A percentile compares a stretch with the other conserved stretches of the same genome.
phyloP scores from a whole-genome alignment of 2,113 vertebrate species.

The Carollia perspicillata region DNA sequence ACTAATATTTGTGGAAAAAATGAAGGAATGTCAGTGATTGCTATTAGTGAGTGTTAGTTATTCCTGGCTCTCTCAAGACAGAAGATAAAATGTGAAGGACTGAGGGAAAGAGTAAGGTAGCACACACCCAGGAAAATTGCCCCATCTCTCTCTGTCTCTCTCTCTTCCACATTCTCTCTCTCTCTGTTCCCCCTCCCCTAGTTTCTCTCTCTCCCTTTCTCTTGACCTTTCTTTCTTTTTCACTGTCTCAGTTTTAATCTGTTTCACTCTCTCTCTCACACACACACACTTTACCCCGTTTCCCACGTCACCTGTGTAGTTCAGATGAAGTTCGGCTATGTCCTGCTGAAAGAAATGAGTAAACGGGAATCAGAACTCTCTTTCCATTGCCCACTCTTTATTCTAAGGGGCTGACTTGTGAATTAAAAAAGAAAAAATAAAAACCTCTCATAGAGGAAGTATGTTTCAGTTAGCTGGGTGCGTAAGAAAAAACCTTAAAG shows the following conservation, averaged over 20 bases:
- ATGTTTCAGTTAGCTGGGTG: neutral
- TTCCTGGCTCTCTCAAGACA: neutral
- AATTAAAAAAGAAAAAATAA: neutral
- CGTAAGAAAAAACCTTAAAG: neutral
- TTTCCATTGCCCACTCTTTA: neutral
- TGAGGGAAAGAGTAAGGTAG: too few species aligned
- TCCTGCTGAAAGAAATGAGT: constrained; percentile 47
- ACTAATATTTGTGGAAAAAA: neutral
- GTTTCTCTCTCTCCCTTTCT: neutral
- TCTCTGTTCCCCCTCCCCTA: neutral
- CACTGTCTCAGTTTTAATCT: too few species aligned
- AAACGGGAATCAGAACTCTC: neutral
- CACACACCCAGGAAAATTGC: neutral
- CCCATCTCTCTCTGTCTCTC: neutral
- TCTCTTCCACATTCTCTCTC: neutral
- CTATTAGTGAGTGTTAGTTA: too few species aligned
- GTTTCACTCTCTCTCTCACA: neutral
- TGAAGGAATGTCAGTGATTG: rapidly evolving
- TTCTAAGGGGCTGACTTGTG: neutral
- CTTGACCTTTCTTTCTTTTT: neutral
- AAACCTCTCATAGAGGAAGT: constrained; percentile 11
- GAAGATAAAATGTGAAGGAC: neutral
- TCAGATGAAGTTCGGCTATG: constrained; percentile 62
- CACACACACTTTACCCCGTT: neutral
- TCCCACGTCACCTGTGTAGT: constrained; percentile 38